Base-by-base conservation (phyloP, 1,140 invertebrate genomes). In the Geopemphigus sp. region DNA sequence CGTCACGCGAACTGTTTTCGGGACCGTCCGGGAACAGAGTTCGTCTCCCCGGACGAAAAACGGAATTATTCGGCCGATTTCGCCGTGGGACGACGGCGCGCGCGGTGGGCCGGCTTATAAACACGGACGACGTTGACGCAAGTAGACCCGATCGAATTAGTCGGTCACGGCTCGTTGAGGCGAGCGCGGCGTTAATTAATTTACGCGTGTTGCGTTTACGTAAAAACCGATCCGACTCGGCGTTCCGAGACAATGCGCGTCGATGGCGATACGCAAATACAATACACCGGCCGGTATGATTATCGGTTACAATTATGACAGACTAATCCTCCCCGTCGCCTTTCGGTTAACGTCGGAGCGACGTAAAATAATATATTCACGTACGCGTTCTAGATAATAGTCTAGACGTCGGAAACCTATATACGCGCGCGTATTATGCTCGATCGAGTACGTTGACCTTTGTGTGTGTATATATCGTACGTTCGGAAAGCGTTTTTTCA, bases 91-190 rank as follows among this genome's bases (percentile, higher is more conserved):
- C n/a, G n/a, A n/a, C n/a, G n/a, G n/a, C n/a, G n/a, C n/a, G n/a
- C n/a, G n/a, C 39, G 39, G 39, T 45, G 39, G 39, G 39, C 11
- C 39, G 39, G 39, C 14, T 11, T 39, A 39, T 66, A 15, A 11
- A 22, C 11, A 17, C 64, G 39, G 66, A 68, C 32, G 12, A 47
- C 17, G 39, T 47, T 68, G n/a, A n/a, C n/a, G n/a, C 47, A 70
- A 26, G 24, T 10, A 68, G 19, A 59, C 53, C n/a, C n/a, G n/a
- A 45, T 76, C 32, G 22, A 63, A 26, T 61, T 78, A 47, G 61
- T 47, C 29, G 74, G 74, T 61, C 39, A 78, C 54, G 57, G 74
- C 45, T 78, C 57, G 39, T 78, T 78, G 47, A 76, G 26, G 61
- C 56, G 15, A 14, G 22, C 19, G 26, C 24, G 53, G 54, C 45